Base-by-base conservation (phyloP, 1,140 invertebrate species). In the Idris sp. region DNA sequence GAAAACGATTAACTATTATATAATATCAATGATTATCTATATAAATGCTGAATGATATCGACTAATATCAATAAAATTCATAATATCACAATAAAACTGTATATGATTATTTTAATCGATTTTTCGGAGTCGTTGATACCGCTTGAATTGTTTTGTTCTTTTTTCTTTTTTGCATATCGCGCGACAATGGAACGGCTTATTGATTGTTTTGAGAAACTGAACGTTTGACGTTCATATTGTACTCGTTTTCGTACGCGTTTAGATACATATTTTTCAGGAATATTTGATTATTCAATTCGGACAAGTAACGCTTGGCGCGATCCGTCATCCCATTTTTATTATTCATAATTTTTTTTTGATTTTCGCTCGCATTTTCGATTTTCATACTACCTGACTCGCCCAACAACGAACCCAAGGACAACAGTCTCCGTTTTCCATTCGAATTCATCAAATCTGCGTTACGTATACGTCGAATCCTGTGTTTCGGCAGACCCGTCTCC, bases 61-160 rank as follows among this genome's bases (percentile, higher is more conserved):
- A 78, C 85, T 83, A 85, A 85, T 80, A 83, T 77, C 82, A 83
- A 83, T 83, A 84, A 87, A 86, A 83, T 84, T 82, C 82, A 82
- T 85, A 83, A 83, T 86, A 87, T 86, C 86, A 86, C 86, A 86
- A 86, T 84, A 84, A 82, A 78, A 77, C 68, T 72, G 74, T 77
- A 77, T 77, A 76, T 72, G 67, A 83, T 82, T 78, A 79, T 81
- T 81, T 36, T 79, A 83, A 76, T 85, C 81, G 78, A 81, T 80
- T 74, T n/a, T n/a, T 82, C 76, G 73, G 78, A 78, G 54, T 74
- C 75, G 64, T 72, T 79, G 71, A 82, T 81, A 67, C 80, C 81
- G 4, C 80, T 77, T 35, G 79, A n/a, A n/a, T n/a, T n/a, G n/a
- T n/a, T n/a, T n/a, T n/a, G n/a, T n/a, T n/a, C n/a, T n/a, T n/a